Conservation (phyloP, 2,888 invertebrate genomes). For the Limenitis camilla region DNA sequence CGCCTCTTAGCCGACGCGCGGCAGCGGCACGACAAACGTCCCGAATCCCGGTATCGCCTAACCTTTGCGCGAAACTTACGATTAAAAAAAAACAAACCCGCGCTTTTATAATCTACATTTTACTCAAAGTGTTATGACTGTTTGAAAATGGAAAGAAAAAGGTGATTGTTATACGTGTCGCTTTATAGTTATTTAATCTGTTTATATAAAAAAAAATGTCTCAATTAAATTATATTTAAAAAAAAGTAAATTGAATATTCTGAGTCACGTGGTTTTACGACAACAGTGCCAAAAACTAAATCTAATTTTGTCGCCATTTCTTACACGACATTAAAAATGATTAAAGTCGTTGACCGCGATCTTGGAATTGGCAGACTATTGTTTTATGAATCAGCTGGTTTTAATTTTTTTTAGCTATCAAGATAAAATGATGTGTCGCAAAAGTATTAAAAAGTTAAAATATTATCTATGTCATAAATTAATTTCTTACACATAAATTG, state of each 20-base stretch:
- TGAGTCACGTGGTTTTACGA: too few species aligned
- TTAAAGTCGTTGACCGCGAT: constrained; percentile 12
- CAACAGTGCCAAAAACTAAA: constrained; percentile 16
- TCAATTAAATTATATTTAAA: too few species aligned
- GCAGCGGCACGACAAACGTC: constrained; percentile 22
- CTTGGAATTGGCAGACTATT: constrained; percentile 1
- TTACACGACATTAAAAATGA: constrained; percentile 13
- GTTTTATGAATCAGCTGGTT: too few species aligned
- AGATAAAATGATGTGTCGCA: neutral
- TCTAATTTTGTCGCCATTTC: constrained; percentile 20
- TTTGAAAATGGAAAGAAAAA: constrained; percentile 59
- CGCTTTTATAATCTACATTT: neutral
- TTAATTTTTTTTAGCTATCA: neutral
- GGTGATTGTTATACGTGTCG: constrained; percentile 43
- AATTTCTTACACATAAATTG: too few species aligned
- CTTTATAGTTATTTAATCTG: neutral
- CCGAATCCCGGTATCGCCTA: constrained; percentile 24
- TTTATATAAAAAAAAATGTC: too few species aligned
- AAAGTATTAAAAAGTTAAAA: too few species aligned
- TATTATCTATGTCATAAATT: too few species aligned
- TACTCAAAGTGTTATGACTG: constrained; percentile 2
- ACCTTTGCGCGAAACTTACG: neutral
- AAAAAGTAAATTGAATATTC: too few species aligned
- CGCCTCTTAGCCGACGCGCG: constrained; percentile 37
- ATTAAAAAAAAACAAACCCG: neutral